Base-by-base conservation (phyloP, 1,140 invertebrate species). In the Whitmania pigra region DNA sequence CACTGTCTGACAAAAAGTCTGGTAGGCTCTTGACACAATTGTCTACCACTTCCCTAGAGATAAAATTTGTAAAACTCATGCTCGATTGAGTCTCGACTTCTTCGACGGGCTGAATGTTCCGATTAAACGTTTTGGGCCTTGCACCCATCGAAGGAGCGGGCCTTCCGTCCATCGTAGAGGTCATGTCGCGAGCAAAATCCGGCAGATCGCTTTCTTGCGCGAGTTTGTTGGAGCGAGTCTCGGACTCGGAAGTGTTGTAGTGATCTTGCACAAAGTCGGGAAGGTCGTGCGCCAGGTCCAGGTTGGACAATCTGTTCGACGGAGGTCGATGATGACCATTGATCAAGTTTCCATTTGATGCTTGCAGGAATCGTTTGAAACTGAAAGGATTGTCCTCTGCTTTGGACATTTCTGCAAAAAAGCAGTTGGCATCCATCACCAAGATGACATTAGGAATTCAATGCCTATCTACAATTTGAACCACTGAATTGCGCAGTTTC, bases 181-280 rank as follows among this genome's bases (percentile, higher is more conserved):
- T 53, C 15, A 18, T 49, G 20, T 60, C 67, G 3, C 77, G 53
- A 36, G 75, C 74, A 73, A 78, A 77, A 71, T 79, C 77, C 72
- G 78, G 78, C 17, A 79, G 73, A 27, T 49, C 53, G n/a, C 63
- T 40, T 22, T 74, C 74, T 6, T 40, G 15, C 18, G 49, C 18
- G 27, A 53, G 20, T 9, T n/a, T 31, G 22, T 18, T 20, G 11
- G 53, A 55, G 43, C 68, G 43, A 60, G 7, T 54, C 18, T 27
- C 40, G 0, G 20, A 18, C 69, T 73, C 43, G 27, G 17, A 27
- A 36, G 20, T 29, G 55, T 49, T 75, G 55, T 76, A 78, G 75
- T 79, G 79, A 73, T 78, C 77, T 55, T 79, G 78, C 0, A 80
- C 78, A 76, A 80, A 80, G 66, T 80, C 79, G 55, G 79, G 79